These are phyloP conservation scores for Taenaris catops DNA, from an alignment of 2,888 invertebrate species.

Conservation along the genomic window DNA sequence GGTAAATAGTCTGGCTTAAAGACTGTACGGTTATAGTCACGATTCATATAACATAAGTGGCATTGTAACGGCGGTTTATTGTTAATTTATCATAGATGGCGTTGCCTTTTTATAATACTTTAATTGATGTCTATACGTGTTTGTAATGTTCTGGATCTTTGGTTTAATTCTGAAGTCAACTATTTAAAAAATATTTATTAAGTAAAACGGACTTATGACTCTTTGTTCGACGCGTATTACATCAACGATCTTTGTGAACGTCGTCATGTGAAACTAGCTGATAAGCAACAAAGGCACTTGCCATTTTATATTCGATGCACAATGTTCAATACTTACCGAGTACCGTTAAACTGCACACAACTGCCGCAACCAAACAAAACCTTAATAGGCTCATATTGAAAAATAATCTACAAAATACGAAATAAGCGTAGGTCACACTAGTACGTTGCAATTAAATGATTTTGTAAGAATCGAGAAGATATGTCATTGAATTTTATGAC, in stretches of 20 bases:
- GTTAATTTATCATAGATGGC: too few relatives aligned
- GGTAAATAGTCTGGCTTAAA: too few relatives aligned
- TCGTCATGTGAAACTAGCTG: conserved; percentile 24
- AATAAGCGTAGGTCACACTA: too few relatives aligned
- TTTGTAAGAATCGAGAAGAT: conserved; percentile 33
- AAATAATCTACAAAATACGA: too few relatives aligned
- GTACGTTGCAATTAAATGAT: conserved; percentile 41
- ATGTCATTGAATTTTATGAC: conserved; percentile 12
- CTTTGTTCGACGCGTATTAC: conserved; percentile 6
- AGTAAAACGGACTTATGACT: conserved; percentile 6
- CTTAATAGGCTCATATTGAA: conserved; percentile 50
- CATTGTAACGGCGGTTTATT: too few relatives aligned
- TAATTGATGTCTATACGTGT: too few relatives aligned
- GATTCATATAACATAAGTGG: too few relatives aligned
- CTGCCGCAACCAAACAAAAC: conserved; percentile 48
- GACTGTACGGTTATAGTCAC: too few relatives aligned
- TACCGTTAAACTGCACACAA: conserved; percentile 47
- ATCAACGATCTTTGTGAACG: conserved; percentile 16
- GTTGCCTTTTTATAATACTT: too few relatives aligned
- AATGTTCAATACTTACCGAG: conserved; percentile 46
- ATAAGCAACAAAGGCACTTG: conserved; percentile 35
- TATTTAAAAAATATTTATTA: too few relatives aligned
- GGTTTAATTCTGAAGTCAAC: too few relatives aligned
- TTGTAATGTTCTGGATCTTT: too few relatives aligned
- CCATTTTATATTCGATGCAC: background rate